Percentiles rank a stretch among this genome's conserved stretches.
Conservation (phyloP, 2,888 invertebrate species). For the Dyspetes luteomarginatus region DNA sequence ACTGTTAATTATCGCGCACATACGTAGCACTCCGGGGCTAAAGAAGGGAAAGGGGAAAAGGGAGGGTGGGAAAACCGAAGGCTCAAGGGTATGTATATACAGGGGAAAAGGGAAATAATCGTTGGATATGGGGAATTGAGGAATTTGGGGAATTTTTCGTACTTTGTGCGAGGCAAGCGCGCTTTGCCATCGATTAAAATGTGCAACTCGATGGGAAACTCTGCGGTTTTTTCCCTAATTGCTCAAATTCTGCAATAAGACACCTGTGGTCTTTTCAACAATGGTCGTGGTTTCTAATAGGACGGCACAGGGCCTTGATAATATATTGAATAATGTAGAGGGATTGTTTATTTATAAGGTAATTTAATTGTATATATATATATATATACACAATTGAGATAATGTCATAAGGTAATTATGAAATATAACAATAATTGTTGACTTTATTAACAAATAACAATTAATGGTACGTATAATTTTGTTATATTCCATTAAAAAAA, state of each 20-base stretch:
- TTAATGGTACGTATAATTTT: no score
- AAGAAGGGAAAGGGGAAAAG: background rate
- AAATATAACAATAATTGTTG: no score
- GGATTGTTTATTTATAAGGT: no score
- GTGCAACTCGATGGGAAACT: slow-evolving; percentile 59
- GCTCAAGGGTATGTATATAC: slow-evolving; percentile 1
- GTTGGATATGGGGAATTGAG: slow-evolving; percentile 37
- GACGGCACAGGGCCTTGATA: slow-evolving; percentile 8
- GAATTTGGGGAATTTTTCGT: slow-evolving; percentile 63
- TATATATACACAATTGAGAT: no score
- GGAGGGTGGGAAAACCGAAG: slow-evolving; percentile 27
- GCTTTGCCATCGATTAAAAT: slow-evolving; percentile 60
- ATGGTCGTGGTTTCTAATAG: slow-evolving; percentile 44
- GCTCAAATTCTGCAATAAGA: slow-evolving; percentile 57
- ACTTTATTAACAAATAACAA: no score
- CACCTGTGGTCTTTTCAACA: slow-evolving; percentile 39
- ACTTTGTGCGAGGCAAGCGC: background rate
- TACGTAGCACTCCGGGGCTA: slow-evolving; percentile 19
- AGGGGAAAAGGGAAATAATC: slow-evolving; percentile 33
- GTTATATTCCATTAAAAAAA: no score
- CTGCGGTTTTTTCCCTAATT: slow-evolving; percentile 59
- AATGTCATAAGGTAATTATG: no score
- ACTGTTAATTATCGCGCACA: slow-evolving; percentile 66
- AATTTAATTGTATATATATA: no score
- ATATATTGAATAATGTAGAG: slow-evolving; percentile 3